Conservation (phyloP, 2,113 vertebrate species). For the Melozone crissalis region DNA sequence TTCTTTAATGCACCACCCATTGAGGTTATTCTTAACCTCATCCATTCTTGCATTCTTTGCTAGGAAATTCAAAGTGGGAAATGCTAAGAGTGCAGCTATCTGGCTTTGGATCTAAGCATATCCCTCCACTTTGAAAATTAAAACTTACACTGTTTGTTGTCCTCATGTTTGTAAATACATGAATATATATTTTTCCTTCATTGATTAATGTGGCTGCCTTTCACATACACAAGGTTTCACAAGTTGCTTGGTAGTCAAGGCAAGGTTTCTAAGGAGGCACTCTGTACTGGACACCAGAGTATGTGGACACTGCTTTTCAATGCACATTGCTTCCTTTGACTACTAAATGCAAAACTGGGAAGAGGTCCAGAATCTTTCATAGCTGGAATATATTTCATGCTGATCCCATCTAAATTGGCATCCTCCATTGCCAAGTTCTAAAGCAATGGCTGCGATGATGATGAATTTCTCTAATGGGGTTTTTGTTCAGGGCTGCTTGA, state of each 20-base stretch:
- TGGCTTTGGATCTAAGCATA: neutral
- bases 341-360: conserved; percentile 30
- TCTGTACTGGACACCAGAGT: neutral
- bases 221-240: neutral
- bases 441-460: neutral
- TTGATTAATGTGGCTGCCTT: neutral
- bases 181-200: neutral
- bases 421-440: neutral
- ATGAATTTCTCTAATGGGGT: conserved; percentile 14
- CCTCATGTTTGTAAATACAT: conserved; percentile 1
- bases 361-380: conserved; percentile 31
- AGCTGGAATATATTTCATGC: conserved; percentile 9
- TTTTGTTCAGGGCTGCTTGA: conserved; percentile 8
- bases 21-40: neutral
- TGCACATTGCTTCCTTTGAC: neutral
- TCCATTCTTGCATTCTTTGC: conserved; percentile 7
- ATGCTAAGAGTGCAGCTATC: neutral
- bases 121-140: neutral
- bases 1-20: neutral
- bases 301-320: neutral
- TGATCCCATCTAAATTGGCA: conserved; percentile 22
- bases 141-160: neutral
- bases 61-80: neutral
- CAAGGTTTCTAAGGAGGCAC: neutral
- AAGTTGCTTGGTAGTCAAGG: neutral